Evolutionary conservation across 2,888 invertebrate species (phyloP).

Genomic region (Allacma fusca): DNA sequence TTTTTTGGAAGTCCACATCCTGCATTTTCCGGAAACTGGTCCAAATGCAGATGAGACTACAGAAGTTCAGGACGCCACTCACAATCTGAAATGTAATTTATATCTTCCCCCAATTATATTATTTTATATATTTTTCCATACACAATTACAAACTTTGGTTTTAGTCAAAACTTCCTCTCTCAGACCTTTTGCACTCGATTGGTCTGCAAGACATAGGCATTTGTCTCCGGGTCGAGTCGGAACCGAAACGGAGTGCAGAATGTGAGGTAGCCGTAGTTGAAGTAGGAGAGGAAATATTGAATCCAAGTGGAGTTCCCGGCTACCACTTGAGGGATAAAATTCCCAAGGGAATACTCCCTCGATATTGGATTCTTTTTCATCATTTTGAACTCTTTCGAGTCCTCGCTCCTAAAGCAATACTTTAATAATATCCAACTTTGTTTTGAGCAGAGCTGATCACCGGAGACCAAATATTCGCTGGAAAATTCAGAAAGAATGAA

Average conservation of each 20-base stretch:
- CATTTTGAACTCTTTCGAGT: too few relatives aligned
- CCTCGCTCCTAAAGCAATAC: too few relatives aligned
- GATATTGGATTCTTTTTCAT: constrained; percentile 38
- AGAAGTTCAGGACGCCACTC: constrained; percentile 11
- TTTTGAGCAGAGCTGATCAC: too few relatives aligned
- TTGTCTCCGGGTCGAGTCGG: background rate
- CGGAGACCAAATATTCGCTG: too few relatives aligned
- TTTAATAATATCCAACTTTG: too few relatives aligned
- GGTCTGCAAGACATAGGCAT: constrained; percentile 19
- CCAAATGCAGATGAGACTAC: constrained; percentile 26
- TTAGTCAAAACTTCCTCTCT: too few relatives aligned
- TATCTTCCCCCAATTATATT: too few relatives aligned
- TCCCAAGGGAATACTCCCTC: constrained; percentile 30
- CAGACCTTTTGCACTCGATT: constrained; percentile 13
- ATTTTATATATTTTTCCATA: too few relatives aligned
- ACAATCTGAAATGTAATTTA: constrained; percentile 1
- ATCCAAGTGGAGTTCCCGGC: constrained; percentile 29
- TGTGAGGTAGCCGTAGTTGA: constrained; percentile 21
- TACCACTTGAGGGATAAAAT: constrained; percentile 36
- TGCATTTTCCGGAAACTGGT: constrained; percentile 41
- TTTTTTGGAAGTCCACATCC: constrained; percentile 40
- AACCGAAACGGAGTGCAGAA: constrained; percentile 35
- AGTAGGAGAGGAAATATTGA: constrained; percentile 26
- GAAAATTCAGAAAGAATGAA: too few relatives aligned
- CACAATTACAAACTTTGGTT: background rate